phyloP scores from a whole-genome alignment of 2,888 invertebrate genomes.

The Dysmachus trigonus region DNA sequence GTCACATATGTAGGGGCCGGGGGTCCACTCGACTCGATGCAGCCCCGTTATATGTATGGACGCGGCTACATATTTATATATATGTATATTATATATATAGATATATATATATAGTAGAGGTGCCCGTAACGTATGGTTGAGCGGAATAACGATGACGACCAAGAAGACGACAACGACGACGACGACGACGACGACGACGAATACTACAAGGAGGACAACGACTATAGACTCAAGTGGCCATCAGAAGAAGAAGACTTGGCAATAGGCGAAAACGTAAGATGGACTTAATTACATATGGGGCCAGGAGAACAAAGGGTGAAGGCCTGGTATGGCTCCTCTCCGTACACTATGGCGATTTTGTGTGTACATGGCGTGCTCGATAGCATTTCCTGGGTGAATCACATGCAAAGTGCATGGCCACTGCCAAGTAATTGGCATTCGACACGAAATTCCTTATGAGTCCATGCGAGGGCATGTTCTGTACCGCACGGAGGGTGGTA shows the following conservation, averaged over 20 bases:
- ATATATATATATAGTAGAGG: too few species aligned
- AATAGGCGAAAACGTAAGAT: conserved; percentile 49
- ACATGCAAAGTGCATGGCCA: conserved; percentile 46
- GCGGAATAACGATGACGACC: conserved; percentile 40
- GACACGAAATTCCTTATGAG: conserved; percentile 33
- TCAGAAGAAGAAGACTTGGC: conserved; percentile 41
- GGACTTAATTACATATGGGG: conserved; percentile 48
- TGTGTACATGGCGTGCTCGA: conserved; percentile 40
- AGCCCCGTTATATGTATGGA: background rate
- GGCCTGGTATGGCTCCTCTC: background rate
- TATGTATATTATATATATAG: too few species aligned
- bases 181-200: conserved; percentile 43
- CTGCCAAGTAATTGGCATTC: conserved; percentile 36
- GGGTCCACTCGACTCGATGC: conserved; percentile 4
- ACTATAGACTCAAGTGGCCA: conserved; percentile 44
- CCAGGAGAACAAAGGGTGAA: conserved; percentile 38
- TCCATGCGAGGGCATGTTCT: background rate
- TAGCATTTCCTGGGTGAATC: conserved; percentile 44
- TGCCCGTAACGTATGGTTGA: conserved; percentile 37
- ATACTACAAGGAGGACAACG: conserved; percentile 46
- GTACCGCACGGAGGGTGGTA: background rate
- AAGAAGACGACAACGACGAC: conserved; percentile 43
- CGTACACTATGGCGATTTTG: conserved; percentile 27
- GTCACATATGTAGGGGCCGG: conserved; percentile 31
- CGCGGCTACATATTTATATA: conserved; percentile 32